Conservation (phyloP, 2,797 vertebrate genomes). For the Heteromormyrus szaboi region DNA sequence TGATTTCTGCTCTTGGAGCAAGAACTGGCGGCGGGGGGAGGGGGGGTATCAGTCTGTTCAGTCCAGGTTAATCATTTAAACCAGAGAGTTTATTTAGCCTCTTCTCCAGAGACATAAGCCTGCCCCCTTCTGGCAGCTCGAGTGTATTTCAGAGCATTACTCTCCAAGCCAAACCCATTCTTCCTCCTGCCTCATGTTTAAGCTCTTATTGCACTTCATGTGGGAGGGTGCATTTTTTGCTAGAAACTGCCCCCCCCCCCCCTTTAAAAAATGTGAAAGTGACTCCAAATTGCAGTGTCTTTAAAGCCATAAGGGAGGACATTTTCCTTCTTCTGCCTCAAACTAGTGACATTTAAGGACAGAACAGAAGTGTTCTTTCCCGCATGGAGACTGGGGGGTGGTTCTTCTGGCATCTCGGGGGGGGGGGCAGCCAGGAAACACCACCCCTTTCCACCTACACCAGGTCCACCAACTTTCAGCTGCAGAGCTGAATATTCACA, state of each 20-base stretch:
- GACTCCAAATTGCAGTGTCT: neutral
- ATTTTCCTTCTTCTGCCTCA: neutral
- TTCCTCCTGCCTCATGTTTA: neutral
- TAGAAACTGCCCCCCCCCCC: neutral
- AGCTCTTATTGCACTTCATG: neutral
- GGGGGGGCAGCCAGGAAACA: constrained; percentile 16
- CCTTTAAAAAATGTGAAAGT: neutral
- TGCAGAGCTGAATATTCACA: constrained; percentile 2
- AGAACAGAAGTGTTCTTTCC: constrained; percentile 13
- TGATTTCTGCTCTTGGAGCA: neutral
- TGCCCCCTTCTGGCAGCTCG: neutral
- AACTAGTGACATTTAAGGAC: constrained; percentile 4
- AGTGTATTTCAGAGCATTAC: neutral
- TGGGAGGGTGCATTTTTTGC: neutral
- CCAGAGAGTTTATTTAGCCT: neutral
- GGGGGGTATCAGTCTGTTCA: neutral
- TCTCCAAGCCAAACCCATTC: neutral
- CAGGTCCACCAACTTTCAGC: neutral
- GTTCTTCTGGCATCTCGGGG: neutral
- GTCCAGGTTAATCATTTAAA: neutral
- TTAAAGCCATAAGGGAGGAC: neutral
- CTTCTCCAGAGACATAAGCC: neutral
- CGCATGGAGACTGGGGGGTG: neutral
- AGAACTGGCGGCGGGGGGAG: neutral
- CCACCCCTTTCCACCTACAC: neutral